phyloP scores from a whole-genome alignment of 2,113 vertebrate genomes.

The Pao palembangensis region DNA sequence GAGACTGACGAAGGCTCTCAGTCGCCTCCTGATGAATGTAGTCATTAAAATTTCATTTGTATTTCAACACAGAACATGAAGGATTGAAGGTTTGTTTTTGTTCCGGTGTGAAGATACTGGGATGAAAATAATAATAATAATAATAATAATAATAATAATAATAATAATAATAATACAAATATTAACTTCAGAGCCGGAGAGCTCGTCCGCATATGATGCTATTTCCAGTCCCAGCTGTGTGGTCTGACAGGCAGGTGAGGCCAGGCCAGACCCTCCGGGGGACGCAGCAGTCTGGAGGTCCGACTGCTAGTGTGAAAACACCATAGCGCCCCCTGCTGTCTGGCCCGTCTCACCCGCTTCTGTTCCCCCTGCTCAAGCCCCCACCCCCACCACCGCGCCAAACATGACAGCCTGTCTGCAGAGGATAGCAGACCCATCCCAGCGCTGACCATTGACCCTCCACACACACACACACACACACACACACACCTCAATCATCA shows the following conservation, averaged over 20 bases:
- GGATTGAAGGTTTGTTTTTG: too few relatives aligned
- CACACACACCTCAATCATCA: conserved; percentile 3
- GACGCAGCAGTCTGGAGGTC: conserved; percentile 10
- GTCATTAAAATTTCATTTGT: too few relatives aligned
- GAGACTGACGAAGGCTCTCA: too few relatives aligned
- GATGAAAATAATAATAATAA: conserved; percentile 56
- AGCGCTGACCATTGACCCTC: conserved; percentile 38
- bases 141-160: conserved; percentile 46
- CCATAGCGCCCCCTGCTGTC: conserved; percentile 70
- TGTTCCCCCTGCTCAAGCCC: not conserved
- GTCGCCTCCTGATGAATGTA: too few relatives aligned
- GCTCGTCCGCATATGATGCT: conserved; percentile 17
- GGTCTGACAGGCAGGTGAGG: conserved; percentile 25
- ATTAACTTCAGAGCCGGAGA: conserved; percentile 19
- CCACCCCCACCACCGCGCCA: conserved; percentile 1
- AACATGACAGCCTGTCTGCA: conserved; percentile 1
- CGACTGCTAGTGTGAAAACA: conserved; percentile 38
- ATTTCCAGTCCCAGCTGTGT: conserved; percentile 23
- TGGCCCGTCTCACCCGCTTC: not conserved
- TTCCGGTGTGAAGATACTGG: conserved; percentile 15
- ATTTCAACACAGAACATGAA: too few relatives aligned
- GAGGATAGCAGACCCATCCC: conserved; percentile 30
- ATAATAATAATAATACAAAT: conserved; percentile 54
- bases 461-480: too few relatives aligned
- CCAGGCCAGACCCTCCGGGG: conserved; percentile 29